phyloP scores from a whole-genome alignment of 1,140 invertebrate genomes.

The Eueides isabella region DNA sequence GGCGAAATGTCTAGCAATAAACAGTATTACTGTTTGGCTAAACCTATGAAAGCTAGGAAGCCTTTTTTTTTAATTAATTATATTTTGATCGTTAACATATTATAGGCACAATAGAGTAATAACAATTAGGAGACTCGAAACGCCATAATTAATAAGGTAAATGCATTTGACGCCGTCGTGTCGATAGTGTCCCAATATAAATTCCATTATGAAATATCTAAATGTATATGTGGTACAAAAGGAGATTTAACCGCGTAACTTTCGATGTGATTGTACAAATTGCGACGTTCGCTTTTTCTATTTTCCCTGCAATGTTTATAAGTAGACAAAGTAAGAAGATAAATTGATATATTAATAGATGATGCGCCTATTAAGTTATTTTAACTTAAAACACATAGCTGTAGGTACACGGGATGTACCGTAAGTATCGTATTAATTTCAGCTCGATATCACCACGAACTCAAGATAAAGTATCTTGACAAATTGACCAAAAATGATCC shows the following conservation, averaged over 20 bases:
- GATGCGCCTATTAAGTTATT: too few species aligned
- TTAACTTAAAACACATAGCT: too few species aligned
- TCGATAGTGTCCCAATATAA: background rate
- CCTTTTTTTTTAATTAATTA: background rate
- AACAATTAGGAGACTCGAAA: too few species aligned
- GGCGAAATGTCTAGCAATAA: background rate
- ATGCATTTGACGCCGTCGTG: background rate
- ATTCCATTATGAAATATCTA: too few species aligned
- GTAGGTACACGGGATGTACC: too few species aligned
- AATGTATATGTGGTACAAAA: too few species aligned
- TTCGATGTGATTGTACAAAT: background rate
- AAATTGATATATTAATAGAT: background rate
- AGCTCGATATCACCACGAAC: too few species aligned
- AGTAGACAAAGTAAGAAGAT: background rate
- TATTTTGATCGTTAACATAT: background rate
- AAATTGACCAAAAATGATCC: too few species aligned
- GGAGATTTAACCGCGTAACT: background rate
- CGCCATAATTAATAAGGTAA: too few species aligned
- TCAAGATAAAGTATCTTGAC: too few species aligned
- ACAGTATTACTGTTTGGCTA: background rate
- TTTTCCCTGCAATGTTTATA: background rate
- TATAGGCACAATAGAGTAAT: background rate
- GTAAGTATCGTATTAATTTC: too few species aligned
- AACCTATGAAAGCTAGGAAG: background rate
- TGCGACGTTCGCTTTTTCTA: background rate